Evolutionary conservation across 2,113 vertebrate species (phyloP).

Genomic region (Verasper variegatus): DNA sequence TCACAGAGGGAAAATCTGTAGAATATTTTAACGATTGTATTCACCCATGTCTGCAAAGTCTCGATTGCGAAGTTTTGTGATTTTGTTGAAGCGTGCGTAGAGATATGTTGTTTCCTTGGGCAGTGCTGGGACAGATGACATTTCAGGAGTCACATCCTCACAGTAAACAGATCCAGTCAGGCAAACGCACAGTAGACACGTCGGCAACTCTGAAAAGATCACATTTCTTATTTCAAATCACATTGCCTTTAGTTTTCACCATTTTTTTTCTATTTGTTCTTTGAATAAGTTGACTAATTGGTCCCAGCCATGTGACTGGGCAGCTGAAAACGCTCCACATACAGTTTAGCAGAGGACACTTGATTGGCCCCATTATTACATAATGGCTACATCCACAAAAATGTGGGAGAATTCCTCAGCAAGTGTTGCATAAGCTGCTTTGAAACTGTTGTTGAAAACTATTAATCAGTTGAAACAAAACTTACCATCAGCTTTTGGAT

Average conservation of each 20-base stretch:
- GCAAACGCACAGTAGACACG: slow-evolving; percentile 93
- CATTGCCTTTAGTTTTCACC: background rate
- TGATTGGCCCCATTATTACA: slow-evolving; percentile 52
- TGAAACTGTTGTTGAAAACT: slow-evolving; percentile 37
- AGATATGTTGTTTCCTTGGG: slow-evolving; percentile 92
- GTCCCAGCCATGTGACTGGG: background rate
- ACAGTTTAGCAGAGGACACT: slow-evolving; percentile 47
- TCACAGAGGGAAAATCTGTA: background rate
- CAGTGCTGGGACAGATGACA: slow-evolving; percentile 85
- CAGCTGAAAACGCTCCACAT: slow-evolving; percentile 19
- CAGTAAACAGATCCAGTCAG: slow-evolving; percentile 95
- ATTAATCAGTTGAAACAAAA: slow-evolving; percentile 26
- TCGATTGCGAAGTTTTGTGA: slow-evolving; percentile 87
- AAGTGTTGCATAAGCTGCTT: slow-evolving; percentile 56
- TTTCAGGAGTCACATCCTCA: slow-evolving; percentile 87
- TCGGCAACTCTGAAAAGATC: slow-evolving; percentile 79
- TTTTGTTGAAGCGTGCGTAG: slow-evolving; percentile 94
- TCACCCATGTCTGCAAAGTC: slow-evolving; percentile 93
- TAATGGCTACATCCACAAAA: slow-evolving; percentile 62
- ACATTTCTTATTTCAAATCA: background rate
- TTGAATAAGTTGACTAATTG: background rate
- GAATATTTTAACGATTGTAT: slow-evolving; percentile 27
- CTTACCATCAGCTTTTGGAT: slow-evolving; percentile 51
- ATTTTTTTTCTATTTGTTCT: background rate
- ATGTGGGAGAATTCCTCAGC: slow-evolving; percentile 44